These are phyloP conservation scores for pig (Sus scrofa) DNA, from an alignment of 2,113 vertebrate species.

Conservation along the genomic window T2T-Sscrofa CM000819.6:129319001-129319500, in stretches of 20 bases:
- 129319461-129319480: not conserved
- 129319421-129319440: not conserved
- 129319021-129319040: not conserved
- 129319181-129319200: not conserved
- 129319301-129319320: not conserved
- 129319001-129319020: not conserved
- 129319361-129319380: not conserved
- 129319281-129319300: not conserved
- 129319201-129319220: not conserved
- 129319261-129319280: not conserved
- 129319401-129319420: constrained; percentile 16
- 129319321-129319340: not conserved
- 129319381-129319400: not conserved
- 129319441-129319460: too few species aligned
- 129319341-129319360: not conserved
- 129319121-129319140: not conserved
- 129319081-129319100: not conserved
- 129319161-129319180: not conserved
- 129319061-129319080: not conserved
- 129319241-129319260: not conserved
- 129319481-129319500: not conserved
- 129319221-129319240: not conserved
- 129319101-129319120: not conserved
- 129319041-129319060: not conserved
- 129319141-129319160: not conserved